Evolutionary conservation across 2,113 vertebrate genomes (phyloP).

Genomic region (Cheilinus undulatus): DNA sequence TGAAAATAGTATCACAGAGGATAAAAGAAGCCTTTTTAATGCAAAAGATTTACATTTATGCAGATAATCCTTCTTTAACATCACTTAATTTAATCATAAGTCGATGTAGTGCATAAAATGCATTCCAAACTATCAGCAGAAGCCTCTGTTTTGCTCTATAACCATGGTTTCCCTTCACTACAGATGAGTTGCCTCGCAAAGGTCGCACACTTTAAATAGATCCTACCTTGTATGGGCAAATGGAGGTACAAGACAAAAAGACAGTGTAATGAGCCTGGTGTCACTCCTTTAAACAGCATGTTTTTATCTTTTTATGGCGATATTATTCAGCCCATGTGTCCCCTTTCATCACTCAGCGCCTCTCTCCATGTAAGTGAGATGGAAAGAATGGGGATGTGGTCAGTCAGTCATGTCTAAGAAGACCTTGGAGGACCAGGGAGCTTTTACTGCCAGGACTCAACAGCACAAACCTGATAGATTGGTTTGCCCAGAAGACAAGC

Average conservation of each 20-base stretch:
- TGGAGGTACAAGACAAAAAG: not conserved
- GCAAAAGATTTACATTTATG: slow-evolving; percentile 46
- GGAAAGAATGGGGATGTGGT: slow-evolving; percentile 72
- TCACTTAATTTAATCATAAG: slow-evolving; percentile 27
- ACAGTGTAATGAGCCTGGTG: slow-evolving; percentile 23
- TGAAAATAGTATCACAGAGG: slow-evolving; percentile 45
- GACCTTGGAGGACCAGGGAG: slow-evolving; percentile 74
- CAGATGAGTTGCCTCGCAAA: slow-evolving; percentile 55
- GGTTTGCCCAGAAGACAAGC: slow-evolving; percentile 52
- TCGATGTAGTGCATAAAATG: not conserved
- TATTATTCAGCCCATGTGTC: slow-evolving; percentile 62
- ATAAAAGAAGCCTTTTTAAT: slow-evolving; percentile 17
- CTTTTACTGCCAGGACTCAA: slow-evolving; percentile 55
- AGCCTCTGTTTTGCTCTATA: slow-evolving; percentile 36
- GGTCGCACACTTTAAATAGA: slow-evolving; percentile 70
- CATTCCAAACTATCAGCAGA: not conserved
- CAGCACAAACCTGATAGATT: slow-evolving; percentile 66
- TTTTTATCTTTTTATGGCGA: slow-evolving; percentile 76
- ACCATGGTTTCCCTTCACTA: slow-evolving; percentile 41
- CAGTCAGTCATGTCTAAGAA: slow-evolving; percentile 80
- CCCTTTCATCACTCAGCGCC: slow-evolving; percentile 66
- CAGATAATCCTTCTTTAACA: slow-evolving; percentile 35
- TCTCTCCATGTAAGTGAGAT: slow-evolving; percentile 71
- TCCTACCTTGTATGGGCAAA: slow-evolving; percentile 56
- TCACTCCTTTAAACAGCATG: slow-evolving; percentile 36